Evolutionary conservation across 2,888 invertebrate species (phyloP).

Genomic region (Drosophila gaucha): DNA sequence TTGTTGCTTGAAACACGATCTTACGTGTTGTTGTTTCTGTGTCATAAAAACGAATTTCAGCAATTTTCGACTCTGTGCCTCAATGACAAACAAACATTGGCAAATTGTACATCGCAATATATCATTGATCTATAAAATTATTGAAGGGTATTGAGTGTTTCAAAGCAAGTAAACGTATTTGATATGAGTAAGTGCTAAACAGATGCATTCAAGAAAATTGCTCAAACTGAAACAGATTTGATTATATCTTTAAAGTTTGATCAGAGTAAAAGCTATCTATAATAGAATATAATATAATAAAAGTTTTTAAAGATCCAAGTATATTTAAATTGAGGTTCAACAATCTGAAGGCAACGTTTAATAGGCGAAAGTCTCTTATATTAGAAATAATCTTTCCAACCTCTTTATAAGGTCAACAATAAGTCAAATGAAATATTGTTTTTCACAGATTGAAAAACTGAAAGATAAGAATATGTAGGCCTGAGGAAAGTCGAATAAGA

Average conservation of each 20-base stretch:
- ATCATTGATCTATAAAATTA: conserved; percentile 6
- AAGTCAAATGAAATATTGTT: no score
- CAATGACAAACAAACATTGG: conserved; percentile 34
- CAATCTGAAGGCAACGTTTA: no score
- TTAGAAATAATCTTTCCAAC: no score
- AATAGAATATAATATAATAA: no score
- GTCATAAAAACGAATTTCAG: conserved; percentile 26
- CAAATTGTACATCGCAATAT: conserved; percentile 2
- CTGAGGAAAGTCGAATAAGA: not conserved
- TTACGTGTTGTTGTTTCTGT: conserved; percentile 11
- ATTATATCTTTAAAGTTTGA: not conserved
- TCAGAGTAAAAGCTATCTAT: no score
- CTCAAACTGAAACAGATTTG: conserved; percentile 1
- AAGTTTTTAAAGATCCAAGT: no score
- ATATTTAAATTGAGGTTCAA: no score
- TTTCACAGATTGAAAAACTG: not conserved
- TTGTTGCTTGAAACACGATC: conserved; percentile 54
- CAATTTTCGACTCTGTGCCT: conserved; percentile 30
- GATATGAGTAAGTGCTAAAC: not conserved
- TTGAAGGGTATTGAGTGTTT: not conserved
- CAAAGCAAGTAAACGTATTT: not conserved
- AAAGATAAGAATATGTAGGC: not conserved
- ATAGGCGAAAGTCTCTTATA: no score
- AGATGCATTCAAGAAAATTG: not conserved
- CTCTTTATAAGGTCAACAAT: no score